Conservation (phyloP, 1,140 invertebrate species). For the Achroia grisella region DNA sequence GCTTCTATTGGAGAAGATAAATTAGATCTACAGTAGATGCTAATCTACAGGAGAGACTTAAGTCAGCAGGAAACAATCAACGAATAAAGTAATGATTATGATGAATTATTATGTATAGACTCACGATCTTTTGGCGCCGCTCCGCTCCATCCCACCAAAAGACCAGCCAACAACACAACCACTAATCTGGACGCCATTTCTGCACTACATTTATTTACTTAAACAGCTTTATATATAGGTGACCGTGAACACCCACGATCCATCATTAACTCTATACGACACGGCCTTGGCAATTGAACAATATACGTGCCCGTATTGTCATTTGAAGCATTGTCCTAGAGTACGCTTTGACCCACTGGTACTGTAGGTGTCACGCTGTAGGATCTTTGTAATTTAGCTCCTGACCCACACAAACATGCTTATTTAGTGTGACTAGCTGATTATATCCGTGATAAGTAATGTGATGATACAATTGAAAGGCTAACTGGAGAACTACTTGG, state of each 20-base stretch:
- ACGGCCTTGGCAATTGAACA: conserved; percentile 33
- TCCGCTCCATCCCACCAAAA: conserved; percentile 7
- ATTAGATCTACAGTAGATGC: too few relatives aligned
- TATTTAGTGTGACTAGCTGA: too few relatives aligned
- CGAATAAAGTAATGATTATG: not conserved
- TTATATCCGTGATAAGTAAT: too few relatives aligned
- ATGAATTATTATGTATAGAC: conserved; percentile 4
- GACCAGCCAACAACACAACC: conserved; percentile 13
- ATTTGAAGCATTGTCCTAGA: not conserved
- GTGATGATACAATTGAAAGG: too few relatives aligned
- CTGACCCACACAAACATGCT: conserved; percentile 6
- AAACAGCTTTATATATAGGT: conserved; percentile 25
- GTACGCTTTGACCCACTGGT: too few relatives aligned
- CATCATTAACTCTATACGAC: conserved; percentile 22
- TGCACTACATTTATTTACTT: conserved; percentile 17
- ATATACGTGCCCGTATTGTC: conserved; percentile 10
- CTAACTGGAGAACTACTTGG: too few relatives aligned
- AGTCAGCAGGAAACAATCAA: too few relatives aligned
- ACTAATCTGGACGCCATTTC: conserved; percentile 17
- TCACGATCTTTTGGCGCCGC: conserved; percentile 21
- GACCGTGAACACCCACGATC: conserved; percentile 25
- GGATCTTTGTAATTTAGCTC: too few relatives aligned
- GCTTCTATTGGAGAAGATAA: too few relatives aligned
- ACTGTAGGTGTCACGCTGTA: too few relatives aligned
- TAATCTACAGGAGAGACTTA: too few relatives aligned